phyloP scores from a whole-genome alignment of 2,113 vertebrate genomes.

The Struthidea cinerea region DNA sequence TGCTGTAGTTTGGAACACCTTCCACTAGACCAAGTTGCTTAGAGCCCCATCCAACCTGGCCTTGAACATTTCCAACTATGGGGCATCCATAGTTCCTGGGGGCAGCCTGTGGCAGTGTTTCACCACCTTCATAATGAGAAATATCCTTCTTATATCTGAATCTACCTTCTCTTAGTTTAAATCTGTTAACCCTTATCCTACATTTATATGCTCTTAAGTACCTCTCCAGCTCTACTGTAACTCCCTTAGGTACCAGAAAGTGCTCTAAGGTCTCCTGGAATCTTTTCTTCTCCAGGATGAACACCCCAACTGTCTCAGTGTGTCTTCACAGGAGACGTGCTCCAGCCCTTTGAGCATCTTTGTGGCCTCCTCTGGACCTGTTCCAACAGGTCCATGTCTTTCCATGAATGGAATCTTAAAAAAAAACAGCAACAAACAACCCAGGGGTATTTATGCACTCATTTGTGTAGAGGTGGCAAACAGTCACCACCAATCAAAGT shows the following conservation, averaged over 20 bases:
- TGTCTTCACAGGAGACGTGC: neutral
- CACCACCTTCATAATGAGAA: neutral
- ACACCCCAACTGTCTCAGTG: neutral
- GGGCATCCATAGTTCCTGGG: neutral
- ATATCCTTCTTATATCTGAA: neutral
- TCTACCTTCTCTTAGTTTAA: neutral
- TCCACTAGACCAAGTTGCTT: neutral
- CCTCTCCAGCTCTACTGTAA: neutral
- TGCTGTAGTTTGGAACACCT: neutral
- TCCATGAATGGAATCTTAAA: neutral
- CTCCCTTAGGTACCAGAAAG: neutral
- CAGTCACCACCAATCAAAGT: neutral
- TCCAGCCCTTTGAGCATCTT: neutral
- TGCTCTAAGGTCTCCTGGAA: neutral
- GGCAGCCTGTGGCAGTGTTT: neutral
- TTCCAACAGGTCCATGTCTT: neutral
- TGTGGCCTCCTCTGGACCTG: fast-evolving
- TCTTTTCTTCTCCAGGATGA: neutral
- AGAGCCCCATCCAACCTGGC: neutral
- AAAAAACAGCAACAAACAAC: neutral
- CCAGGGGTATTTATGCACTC: neutral
- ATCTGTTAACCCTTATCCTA: neutral
- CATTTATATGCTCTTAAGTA: neutral
- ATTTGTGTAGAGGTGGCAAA: neutral
- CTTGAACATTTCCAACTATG: neutral